Evolutionary conservation across 2,888 invertebrate species (phyloP).

Genomic region (Trissoscelio sp.): DNA sequence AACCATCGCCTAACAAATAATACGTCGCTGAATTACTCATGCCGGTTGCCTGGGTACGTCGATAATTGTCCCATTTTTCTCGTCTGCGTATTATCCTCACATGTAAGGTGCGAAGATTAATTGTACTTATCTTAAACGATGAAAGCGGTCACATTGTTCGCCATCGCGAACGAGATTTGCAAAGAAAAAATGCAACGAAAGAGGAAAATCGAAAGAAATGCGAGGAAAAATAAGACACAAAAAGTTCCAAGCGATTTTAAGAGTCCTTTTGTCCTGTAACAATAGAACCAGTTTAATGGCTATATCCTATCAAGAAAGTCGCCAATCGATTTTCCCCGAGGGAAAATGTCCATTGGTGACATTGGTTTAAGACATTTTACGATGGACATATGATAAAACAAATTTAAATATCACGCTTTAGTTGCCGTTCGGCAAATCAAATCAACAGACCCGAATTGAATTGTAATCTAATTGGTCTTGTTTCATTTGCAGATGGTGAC

Average conservation of each 20-base stretch:
- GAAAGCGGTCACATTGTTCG: slow-evolving; percentile 67
- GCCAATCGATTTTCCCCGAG: slow-evolving; percentile 63
- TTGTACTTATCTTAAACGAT: slow-evolving; percentile 68
- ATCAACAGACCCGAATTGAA: background rate
- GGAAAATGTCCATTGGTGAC: slow-evolving; percentile 55
- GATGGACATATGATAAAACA: slow-evolving; percentile 30
- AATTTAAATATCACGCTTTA: slow-evolving; percentile 39
- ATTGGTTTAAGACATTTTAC: slow-evolving; percentile 45
- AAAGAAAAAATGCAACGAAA: slow-evolving; percentile 34
- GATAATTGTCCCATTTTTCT: slow-evolving; percentile 29
- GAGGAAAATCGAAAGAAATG: slow-evolving; percentile 38
- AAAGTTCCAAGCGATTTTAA: slow-evolving; percentile 70
- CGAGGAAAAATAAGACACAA: slow-evolving; percentile 66
- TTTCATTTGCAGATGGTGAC: slow-evolving; percentile 96
- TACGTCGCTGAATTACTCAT: slow-evolving; percentile 39
- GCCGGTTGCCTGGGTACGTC: slow-evolving; percentile 36
- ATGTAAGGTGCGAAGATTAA: slow-evolving; percentile 68
- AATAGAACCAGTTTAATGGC: slow-evolving; percentile 71
- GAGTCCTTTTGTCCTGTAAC: slow-evolving; percentile 68
- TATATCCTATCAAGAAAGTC: slow-evolving; percentile 69
- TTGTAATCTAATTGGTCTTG: slow-evolving; percentile 23
- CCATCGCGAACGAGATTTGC: slow-evolving; percentile 44
- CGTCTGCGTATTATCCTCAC: slow-evolving; percentile 9
- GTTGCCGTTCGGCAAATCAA: slow-evolving; percentile 3
- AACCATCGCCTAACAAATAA: slow-evolving; percentile 49